These are phyloP conservation scores for Bubalus kerabau DNA, from an alignment of 2,113 vertebrate genomes.

Conservation along the genomic window DNA sequence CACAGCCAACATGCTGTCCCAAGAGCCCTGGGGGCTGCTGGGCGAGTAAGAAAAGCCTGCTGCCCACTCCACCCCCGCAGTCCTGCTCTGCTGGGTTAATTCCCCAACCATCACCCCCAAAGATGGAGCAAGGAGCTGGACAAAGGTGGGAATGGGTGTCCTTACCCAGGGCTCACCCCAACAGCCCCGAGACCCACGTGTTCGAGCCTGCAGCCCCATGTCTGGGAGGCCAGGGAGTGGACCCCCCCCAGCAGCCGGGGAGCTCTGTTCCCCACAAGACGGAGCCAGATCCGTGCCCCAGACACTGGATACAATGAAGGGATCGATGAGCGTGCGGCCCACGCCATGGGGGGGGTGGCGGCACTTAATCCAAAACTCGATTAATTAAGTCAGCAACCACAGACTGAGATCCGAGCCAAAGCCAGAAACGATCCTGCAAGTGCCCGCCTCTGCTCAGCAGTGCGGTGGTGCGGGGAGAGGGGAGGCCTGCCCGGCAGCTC, in stretches of 20 bases:
- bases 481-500: background rate
- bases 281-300: background rate
- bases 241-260: fast-evolving
- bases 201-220: background rate
- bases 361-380: background rate
- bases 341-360: fast-evolving
- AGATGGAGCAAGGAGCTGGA: background rate
- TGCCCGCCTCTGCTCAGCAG: background rate
- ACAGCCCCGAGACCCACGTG: background rate
- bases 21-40: fast-evolving
- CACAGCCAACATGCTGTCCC: background rate
- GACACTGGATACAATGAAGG: fast-evolving
- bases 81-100: too few species aligned
- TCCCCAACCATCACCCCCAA: background rate
- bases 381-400: background rate
- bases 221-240: background rate
- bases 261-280: background rate
- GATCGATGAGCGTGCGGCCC: fast-evolving
- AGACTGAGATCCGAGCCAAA: fast-evolving
- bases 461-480: fast-evolving
- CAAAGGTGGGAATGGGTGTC: background rate
- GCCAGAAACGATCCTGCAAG: background rate
- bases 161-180: background rate
- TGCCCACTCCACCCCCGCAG: fast-evolving
- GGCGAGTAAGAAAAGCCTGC: background rate